Conservation (phyloP, 2,888 invertebrate genomes). For the Mystacides longicornis region DNA sequence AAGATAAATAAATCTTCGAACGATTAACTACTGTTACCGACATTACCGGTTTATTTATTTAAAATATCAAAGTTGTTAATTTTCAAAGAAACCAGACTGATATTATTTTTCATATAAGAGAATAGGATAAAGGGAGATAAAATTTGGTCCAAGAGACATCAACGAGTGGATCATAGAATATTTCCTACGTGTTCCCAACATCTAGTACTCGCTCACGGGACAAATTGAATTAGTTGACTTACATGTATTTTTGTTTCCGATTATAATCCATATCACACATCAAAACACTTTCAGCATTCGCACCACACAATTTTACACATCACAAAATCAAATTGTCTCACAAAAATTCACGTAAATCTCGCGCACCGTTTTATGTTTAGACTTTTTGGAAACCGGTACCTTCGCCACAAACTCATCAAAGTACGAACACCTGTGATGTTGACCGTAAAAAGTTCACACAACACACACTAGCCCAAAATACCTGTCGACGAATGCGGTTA, state of each 20-base stretch:
- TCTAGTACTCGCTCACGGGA: not conserved
- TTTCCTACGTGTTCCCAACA: not conserved
- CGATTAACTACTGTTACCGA: not conserved
- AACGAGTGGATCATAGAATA: slow-evolving; percentile 16
- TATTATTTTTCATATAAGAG: not conserved
- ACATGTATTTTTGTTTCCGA: slow-evolving; percentile 10
- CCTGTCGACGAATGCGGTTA: not conserved
- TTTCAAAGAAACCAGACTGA: not conserved
- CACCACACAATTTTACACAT: slow-evolving; percentile 12
- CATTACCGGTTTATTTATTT: not conserved
- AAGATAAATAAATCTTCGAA: not conserved
- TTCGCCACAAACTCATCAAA: slow-evolving; percentile 3
- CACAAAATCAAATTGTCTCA: slow-evolving; percentile 16
- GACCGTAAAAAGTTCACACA: slow-evolving; percentile 14
- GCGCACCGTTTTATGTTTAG: slow-evolving; percentile 5
- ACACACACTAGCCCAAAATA: no score
- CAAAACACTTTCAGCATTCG: slow-evolving; percentile 7
- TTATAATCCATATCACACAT: slow-evolving; percentile 20
- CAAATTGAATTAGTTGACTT: slow-evolving; percentile 17
- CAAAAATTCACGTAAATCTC: slow-evolving; percentile 11
- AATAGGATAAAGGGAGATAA: no score
- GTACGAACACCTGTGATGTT: slow-evolving; percentile 15
- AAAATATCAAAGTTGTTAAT: not conserved
- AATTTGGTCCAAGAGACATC: slow-evolving; percentile 9
- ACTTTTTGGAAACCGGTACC: not conserved